Conservation (phyloP, 2,888 invertebrate species). For the Ophraella communa region DNA sequence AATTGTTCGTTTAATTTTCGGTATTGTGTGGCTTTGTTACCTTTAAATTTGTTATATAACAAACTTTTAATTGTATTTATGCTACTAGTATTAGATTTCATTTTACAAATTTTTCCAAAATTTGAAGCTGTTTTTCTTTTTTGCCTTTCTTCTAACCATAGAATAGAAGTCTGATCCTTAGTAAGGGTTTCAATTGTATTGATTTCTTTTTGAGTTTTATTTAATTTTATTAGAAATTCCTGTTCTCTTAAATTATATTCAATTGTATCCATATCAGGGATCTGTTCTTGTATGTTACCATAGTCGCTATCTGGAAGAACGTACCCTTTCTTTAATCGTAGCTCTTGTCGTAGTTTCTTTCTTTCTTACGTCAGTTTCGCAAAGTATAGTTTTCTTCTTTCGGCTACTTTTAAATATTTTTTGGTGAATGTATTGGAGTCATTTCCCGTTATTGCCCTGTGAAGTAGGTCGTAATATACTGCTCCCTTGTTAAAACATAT, state of each 20-base stretch:
- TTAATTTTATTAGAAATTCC: slow-evolving; percentile 7
- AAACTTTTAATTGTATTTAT: slow-evolving; percentile 12
- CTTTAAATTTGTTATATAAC: slow-evolving; percentile 11
- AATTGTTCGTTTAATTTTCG: slow-evolving; percentile 16
- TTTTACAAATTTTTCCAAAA: slow-evolving; percentile 27
- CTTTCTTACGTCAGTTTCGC: neutral
- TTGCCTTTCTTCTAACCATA: slow-evolving; percentile 13
- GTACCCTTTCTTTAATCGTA: neutral
- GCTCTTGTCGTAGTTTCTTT: neutral
- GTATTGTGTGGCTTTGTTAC: slow-evolving; percentile 14
- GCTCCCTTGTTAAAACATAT: slow-evolving; percentile 44
- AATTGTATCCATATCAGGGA: neutral
- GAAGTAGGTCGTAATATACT: neutral
- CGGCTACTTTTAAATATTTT: neutral
- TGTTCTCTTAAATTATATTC: neutral
- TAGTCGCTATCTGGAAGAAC: slow-evolving; percentile 28
- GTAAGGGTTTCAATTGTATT: slow-evolving; percentile 15
- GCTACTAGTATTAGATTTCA: slow-evolving; percentile 1
- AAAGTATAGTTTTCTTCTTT: neutral
- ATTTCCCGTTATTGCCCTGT: slow-evolving; percentile 4
- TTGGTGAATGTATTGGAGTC: slow-evolving; percentile 9
- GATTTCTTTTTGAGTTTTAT: slow-evolving; percentile 8
- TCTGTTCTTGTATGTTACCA: slow-evolving; percentile 4
- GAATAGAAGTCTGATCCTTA: neutral
- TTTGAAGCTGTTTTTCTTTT: slow-evolving; percentile 18